Conservation (phyloP, 2,797 vertebrate species). For the Notamacropus eugenii region DNA sequence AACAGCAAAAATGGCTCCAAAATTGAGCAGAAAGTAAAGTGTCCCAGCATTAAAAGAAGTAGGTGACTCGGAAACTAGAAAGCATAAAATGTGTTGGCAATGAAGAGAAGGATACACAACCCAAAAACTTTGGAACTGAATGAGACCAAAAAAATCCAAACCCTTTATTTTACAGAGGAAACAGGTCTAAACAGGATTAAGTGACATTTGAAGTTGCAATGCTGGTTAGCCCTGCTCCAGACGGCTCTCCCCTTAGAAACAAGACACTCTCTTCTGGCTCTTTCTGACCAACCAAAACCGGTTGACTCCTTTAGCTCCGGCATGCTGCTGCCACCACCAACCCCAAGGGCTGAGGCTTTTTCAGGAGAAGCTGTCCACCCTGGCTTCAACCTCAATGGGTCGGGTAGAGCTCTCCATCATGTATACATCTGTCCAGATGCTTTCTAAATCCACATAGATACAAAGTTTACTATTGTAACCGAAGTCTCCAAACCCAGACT, state of each 20-base stretch:
- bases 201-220: neutral
- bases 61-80: neutral
- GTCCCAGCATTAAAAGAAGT: neutral
- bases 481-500: neutral
- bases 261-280: neutral
- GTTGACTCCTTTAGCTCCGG: neutral
- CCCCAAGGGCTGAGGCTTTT: no score
- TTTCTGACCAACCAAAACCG: neutral
- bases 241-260: neutral
- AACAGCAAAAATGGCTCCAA: neutral
- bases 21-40: neutral
- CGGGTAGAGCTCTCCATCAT: neutral
- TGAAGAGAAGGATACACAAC: neutral
- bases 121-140: neutral
- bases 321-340: neutral
- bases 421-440: neutral
- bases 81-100: neutral
- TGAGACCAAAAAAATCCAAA: neutral
- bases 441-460: neutral
- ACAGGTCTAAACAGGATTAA: neutral
- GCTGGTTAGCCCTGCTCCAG: neutral
- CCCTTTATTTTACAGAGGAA: neutral
- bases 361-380: neutral
- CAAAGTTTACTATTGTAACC: neutral
- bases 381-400: neutral